Evolutionary conservation across 2,113 vertebrate genomes (phyloP), one percentile per base, ranked within the genome.

Genomic region (Pelvicachromis taeniatus): DNA sequence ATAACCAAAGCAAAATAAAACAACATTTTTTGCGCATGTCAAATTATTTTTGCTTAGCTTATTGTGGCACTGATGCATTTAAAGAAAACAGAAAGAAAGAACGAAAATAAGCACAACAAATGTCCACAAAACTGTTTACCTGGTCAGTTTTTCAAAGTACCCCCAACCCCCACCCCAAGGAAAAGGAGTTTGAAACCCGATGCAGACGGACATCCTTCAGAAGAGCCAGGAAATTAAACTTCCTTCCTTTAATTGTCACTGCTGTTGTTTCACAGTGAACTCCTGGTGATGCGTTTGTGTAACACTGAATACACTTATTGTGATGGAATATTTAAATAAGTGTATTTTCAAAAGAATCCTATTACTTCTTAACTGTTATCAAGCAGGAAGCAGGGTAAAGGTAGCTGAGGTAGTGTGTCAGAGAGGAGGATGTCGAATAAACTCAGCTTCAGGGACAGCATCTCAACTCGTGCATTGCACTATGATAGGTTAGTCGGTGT

Each of bases 1-100:
- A 38, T 38, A 63, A 0, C 10, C 33, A 63, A 61, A 3, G 10
- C 1, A 7, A 38, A 38, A 63, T 16, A 16, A 2, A 12, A 4
- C 4, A 33, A 33, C 26, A 26, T 26, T 26, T 26, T 26, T 26
- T 33, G 59, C 38, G 10, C 33, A 38, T 63, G 59, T 3, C 38
- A 0, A 63, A 63, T 63, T 63, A 0, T n/a, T 38, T 3, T 63
- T 63, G 0, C 38, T 63, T n/a, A 63, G 59, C 59, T 38, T 38
- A 63, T 10, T 63, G 33, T 6, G 31, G 31, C 38, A 63, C 19
- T 38, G 59, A 38, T 63, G 33, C 10, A 63, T 63, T 38, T 6
- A 38, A 0, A 63, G 0, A n/a, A 63, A 38, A 26, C 26, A 26
- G 26, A 63, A 63, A 63, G 4, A 38, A 38, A 26, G 26, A 26